Evolutionary conservation across 2,888 invertebrate species (phyloP), one percentile per base, ranked within the genome.

Genomic region (Netelia fuscicornis): DNA sequence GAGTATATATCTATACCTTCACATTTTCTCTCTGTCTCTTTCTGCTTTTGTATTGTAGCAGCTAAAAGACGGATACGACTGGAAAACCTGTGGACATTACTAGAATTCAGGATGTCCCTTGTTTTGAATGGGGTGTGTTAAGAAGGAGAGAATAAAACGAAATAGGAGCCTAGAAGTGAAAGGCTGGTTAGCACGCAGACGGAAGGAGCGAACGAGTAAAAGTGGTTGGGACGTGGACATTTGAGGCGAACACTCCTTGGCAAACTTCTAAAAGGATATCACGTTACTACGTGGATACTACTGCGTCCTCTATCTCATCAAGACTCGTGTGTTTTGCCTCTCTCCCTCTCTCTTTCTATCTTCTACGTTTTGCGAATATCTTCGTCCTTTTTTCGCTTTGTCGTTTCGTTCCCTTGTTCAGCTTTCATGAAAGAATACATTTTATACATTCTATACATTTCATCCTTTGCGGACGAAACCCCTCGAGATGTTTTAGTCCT

Each of bases 261-360:
- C 84, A 85, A 89, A 89, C 86, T 89, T 88, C 86, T 86, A 85
- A 87, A 89, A 89, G 89, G 89, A 89, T 89, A 87, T 89, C 87
- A 83, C 81, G 86, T 81, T 83, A 84, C 79, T 86, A 81, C 89
- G 86, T 88, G 84, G 86, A 88, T 86, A 81, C 84, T 75, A 23
- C 44, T 10, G 37, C 75, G 76, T 60, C 60, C 76, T 70, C 86
- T 81, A 83, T 83, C 68, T 82, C 79, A 71, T 48, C 65, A 11
- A 44, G 68, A 37, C 37, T 37, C 71, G 48, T 62, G 60, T 30
- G 5, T 30, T 20, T 52, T 56, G 67, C 42, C 65, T 65, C 65
- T 65, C 23, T 56, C 56, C 23, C 58, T 42, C 42, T 58, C 58
- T 54, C 17, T 5, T 2, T 37, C 37, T 37, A 37, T 37, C 8